phyloP scores from a whole-genome alignment of 2,113 vertebrate genomes.

The Cairina moschata region DNA sequence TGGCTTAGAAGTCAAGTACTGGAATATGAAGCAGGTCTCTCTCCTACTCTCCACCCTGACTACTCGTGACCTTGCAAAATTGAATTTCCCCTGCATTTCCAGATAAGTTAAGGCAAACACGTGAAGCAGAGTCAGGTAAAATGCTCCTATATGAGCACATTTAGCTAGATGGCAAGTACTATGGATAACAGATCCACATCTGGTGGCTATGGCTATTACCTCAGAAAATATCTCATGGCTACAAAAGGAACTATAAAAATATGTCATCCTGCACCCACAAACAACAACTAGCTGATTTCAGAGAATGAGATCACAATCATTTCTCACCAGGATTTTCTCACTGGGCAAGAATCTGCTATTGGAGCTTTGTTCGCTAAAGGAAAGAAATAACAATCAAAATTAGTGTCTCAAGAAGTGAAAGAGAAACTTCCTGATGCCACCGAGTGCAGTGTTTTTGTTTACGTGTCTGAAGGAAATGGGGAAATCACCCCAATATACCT shows the following conservation, averaged over 20 bases:
- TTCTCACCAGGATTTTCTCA: neutral
- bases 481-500: neutral
- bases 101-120: neutral
- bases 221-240: neutral
- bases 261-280: neutral
- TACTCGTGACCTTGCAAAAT: neutral
- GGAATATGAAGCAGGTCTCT: neutral
- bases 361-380: neutral
- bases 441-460: neutral
- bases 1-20: neutral
- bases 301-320: neutral
- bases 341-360: neutral
- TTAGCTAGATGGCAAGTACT: neutral
- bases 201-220: neutral
- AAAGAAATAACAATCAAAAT: neutral
- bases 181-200: neutral
- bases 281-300: neutral
- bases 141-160: neutral
- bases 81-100: neutral
- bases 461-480: neutral
- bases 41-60: neutral
- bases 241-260: neutral
- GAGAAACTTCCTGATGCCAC: constrained; percentile 24
- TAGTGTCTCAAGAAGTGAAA: constrained; percentile 11
- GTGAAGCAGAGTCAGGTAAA: neutral